Evolutionary conservation across 1,140 invertebrate species (phyloP).

Genomic region (Teleopsis dalmanni): DNA sequence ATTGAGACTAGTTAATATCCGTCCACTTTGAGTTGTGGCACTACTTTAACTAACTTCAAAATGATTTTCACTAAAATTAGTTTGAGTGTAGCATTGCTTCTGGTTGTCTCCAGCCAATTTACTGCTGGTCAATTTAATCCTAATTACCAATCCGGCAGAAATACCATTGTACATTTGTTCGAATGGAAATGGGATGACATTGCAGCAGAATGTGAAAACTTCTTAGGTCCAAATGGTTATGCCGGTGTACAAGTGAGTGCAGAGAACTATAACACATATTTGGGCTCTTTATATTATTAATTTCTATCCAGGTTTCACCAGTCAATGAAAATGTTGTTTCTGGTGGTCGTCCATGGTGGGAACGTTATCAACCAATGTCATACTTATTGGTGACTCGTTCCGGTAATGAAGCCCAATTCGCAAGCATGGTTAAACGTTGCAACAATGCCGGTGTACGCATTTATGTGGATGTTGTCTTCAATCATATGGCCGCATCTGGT

Average conservation of each 20-base stretch:
- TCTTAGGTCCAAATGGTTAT: conserved; percentile 65
- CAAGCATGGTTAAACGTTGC: conserved; percentile 64
- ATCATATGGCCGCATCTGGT: conserved; percentile 64
- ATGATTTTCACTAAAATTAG: conserved; percentile 2
- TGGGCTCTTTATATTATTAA: neutral
- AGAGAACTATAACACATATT: neutral
- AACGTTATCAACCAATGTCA: conserved; percentile 84
- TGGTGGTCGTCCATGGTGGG: conserved; percentile 63
- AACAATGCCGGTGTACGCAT: conserved; percentile 67
- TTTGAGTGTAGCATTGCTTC: neutral
- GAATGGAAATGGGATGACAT: conserved; percentile 84
- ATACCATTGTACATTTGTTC: conserved; percentile 66
- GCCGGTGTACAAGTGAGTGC: conserved; percentile 62
- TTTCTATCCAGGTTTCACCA: conserved; percentile 26
- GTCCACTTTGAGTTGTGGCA: too few species aligned
- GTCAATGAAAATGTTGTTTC: conserved; percentile 34
- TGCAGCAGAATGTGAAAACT: conserved; percentile 72
- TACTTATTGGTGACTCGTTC: conserved; percentile 71
- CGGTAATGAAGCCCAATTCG: conserved; percentile 63
- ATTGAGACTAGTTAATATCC: too few species aligned
- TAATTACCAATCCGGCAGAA: neutral
- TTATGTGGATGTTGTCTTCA: conserved; percentile 73
- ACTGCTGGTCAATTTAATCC: neutral
- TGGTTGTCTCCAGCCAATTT: neutral
- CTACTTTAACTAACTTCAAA: neutral